Evolutionary conservation across 2,888 invertebrate species (phyloP).

Genomic region (Tholera decimalis): DNA sequence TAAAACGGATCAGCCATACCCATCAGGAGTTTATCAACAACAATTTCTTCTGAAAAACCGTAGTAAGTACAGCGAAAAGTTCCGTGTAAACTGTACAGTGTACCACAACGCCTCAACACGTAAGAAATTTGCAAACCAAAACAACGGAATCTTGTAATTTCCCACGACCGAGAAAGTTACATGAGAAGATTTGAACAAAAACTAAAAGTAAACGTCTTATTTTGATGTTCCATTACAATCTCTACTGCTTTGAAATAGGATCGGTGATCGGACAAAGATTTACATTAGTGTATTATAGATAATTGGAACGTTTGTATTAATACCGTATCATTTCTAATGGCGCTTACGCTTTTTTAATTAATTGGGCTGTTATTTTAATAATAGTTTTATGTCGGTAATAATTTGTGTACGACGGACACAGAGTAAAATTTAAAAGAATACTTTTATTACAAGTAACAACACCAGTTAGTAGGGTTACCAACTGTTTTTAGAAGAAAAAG

Average conservation of each 20-base stretch:
- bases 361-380: constrained; percentile 28
- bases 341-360: constrained; percentile 33
- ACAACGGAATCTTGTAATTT: constrained; percentile 66
- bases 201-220: constrained; percentile 46
- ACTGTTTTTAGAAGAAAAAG: no score
- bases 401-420: neutral
- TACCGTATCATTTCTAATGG: constrained; percentile 54
- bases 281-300: constrained; percentile 63
- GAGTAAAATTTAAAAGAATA: neutral
- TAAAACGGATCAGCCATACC: no score
- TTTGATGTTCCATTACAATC: constrained; percentile 45
- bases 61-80: neutral
- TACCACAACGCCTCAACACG: constrained; percentile 13
- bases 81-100: no score
- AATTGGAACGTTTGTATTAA: constrained; percentile 47
- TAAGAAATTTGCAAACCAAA: constrained; percentile 61
- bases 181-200: constrained; percentile 72
- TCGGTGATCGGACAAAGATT: constrained; percentile 39
- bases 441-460: neutral
- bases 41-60: neutral
- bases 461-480: neutral
- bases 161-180: constrained; percentile 82
- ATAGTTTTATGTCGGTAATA: constrained; percentile 20
- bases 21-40: neutral
- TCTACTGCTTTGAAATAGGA: constrained; percentile 47